Conservation (phyloP, 2,888 invertebrate genomes). For the Gasteruption jaculator region DNA sequence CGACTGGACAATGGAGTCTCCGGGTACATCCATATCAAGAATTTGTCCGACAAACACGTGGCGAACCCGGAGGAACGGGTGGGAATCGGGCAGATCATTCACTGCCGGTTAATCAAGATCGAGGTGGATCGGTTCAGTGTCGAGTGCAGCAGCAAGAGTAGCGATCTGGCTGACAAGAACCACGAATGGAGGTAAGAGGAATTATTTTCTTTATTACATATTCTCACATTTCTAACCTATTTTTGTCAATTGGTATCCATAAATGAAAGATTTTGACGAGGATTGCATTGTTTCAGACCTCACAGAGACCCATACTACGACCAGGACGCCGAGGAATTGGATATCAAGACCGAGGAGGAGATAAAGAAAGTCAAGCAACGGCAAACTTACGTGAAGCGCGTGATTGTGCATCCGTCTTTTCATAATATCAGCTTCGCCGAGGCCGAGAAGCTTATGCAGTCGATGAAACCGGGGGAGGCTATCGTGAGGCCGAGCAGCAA, state of each 20-base stretch:
- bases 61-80: constrained; percentile 92
- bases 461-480: constrained; percentile 95
- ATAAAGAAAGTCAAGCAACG: constrained; percentile 77
- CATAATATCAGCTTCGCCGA: constrained; percentile 93
- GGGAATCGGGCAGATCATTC: constrained; percentile 75
- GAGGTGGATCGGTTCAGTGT: constrained; percentile 91
- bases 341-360: constrained; percentile 73
- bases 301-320: constrained; percentile 89
- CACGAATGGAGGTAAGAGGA: constrained; percentile 75
- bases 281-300: constrained; percentile 58
- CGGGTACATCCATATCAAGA: constrained; percentile 91
- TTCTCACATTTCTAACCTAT: constrained; percentile 5
- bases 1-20: constrained; percentile 88
- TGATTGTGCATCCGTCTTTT: constrained; percentile 96
- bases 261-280: constrained; percentile 8
- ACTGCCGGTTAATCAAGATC: constrained; percentile 90
- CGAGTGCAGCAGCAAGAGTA: constrained; percentile 89
- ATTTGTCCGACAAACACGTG: constrained; percentile 89
- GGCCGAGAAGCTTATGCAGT: constrained; percentile 84
- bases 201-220: constrained; percentile 3
- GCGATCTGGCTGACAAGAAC: constrained; percentile 87
- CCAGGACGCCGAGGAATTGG: constrained; percentile 75
- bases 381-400: constrained; percentile 88
- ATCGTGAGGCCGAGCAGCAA: constrained; percentile 96
- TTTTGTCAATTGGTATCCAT: constrained; percentile 7